Conservation (phyloP, 2,113 vertebrate species). For the Lepisosteus osseus region DNA sequence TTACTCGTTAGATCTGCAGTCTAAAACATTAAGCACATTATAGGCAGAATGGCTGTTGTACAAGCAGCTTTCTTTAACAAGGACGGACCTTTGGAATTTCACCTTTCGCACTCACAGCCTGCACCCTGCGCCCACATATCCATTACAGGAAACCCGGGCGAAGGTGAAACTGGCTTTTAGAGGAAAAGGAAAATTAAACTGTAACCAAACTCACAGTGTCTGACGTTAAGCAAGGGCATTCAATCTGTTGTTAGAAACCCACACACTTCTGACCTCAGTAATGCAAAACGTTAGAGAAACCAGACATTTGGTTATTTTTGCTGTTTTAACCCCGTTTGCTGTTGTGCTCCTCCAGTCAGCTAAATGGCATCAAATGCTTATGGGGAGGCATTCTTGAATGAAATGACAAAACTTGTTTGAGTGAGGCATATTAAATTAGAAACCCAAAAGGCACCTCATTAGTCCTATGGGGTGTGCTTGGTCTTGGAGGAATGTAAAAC, state of each 20-base stretch:
- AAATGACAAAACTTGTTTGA: constrained; percentile 18
- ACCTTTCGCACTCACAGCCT: neutral
- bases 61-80: neutral
- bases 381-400: constrained; percentile 28
- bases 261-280: constrained; percentile 16
- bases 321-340: constrained; percentile 25
- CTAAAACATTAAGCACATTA: neutral
- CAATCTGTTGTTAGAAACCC: constrained; percentile 2
- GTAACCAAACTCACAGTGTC: neutral
- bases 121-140: too few relatives aligned
- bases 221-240: neutral
- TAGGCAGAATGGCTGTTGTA: too few relatives aligned
- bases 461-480: too few relatives aligned
- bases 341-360: constrained; percentile 25
- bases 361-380: constrained; percentile 35
- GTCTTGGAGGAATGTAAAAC: too few relatives aligned
- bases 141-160: neutral
- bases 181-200: neutral
- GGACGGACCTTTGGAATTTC: neutral
- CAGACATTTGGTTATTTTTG: constrained; percentile 37
- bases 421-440: too few relatives aligned
- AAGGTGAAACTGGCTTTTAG: neutral
- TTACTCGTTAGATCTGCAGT: neutral
- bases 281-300: constrained; percentile 33
- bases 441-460: too few relatives aligned